Conservation (phyloP, 2,888 invertebrate genomes). For the Ormyrus thymus region DNA sequence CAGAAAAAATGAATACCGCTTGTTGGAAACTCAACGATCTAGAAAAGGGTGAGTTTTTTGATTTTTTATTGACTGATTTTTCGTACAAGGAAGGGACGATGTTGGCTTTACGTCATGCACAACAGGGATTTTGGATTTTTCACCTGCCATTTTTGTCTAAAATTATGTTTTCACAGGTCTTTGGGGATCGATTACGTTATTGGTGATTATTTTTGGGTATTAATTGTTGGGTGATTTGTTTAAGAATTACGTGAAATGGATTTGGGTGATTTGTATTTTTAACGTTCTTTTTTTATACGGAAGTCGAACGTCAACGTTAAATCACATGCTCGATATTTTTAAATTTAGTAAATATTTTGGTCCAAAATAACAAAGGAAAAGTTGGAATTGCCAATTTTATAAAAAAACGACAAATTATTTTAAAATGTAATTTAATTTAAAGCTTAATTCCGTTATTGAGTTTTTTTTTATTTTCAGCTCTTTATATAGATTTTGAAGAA, state of each 20-base stretch:
- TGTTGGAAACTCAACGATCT: slow-evolving; percentile 72
- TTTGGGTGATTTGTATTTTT: neutral
- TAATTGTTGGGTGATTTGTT: too few species aligned
- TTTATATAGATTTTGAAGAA: slow-evolving; percentile 76
- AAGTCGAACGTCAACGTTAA: neutral
- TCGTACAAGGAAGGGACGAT: neutral
- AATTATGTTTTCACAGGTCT: slow-evolving; percentile 48
- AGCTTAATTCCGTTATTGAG: neutral
- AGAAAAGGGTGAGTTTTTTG: slow-evolving; percentile 67
- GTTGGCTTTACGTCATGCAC: slow-evolving; percentile 31
- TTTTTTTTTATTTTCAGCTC: slow-evolving; percentile 68
- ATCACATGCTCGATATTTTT: slow-evolving; percentile 5
- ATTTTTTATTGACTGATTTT: neutral
- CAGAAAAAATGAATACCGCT: slow-evolving; percentile 66
- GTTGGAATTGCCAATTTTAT: too few species aligned
- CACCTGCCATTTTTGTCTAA: slow-evolving; percentile 33
- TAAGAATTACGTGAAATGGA: neutral
- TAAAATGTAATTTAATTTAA: neutral
- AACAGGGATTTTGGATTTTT: slow-evolving; percentile 41
- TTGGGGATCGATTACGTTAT: neutral
- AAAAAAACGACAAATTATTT: too few species aligned
- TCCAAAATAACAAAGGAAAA: neutral
- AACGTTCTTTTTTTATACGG: neutral
- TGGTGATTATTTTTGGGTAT: too few species aligned
- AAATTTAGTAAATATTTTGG: neutral